A percentile compares a stretch with the other conserved stretches of the same genome.
Evolutionary conservation across 2,113 vertebrate genomes (phyloP).

Genomic region (human (Homo sapiens)): DNA sequence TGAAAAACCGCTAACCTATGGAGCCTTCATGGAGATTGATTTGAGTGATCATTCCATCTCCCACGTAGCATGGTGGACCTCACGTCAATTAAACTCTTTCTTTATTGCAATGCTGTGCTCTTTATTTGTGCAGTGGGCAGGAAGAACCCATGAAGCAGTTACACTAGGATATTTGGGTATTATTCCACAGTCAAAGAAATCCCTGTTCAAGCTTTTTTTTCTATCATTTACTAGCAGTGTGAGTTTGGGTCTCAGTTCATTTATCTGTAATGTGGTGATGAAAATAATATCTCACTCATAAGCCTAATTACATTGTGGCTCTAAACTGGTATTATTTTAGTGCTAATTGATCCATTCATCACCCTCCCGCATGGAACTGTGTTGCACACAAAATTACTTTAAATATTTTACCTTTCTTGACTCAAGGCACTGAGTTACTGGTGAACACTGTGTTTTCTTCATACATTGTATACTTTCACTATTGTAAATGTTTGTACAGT

Average conservation of each 20-base stretch:
- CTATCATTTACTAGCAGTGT: neutral
- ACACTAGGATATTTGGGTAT: neutral
- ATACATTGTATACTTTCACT: neutral
- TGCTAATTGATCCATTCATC: neutral
- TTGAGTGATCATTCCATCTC: too few species aligned
- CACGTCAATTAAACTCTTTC: too few species aligned
- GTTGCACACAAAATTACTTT: neutral
- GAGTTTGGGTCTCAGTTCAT: neutral
- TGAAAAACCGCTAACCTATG: too few species aligned
- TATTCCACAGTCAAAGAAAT: neutral
- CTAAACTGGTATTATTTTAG: slow-evolving; percentile 29
- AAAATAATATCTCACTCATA: neutral
- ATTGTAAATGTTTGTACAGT: neutral
- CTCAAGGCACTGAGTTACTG: neutral
- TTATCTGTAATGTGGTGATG: neutral
- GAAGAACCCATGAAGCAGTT: too few species aligned
- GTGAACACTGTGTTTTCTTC: neutral
- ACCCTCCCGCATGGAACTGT: neutral
- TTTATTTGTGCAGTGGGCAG: too few species aligned
- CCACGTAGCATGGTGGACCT: too few species aligned
- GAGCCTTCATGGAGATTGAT: too few species aligned
- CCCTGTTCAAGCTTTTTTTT: neutral
- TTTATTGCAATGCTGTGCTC: too few species aligned
- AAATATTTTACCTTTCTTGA: slow-evolving; percentile 17
- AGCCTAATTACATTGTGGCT: neutral